These are phyloP conservation scores for Himantopus leucocephalus DNA, from an alignment of 2,113 vertebrate species.

Conservation along the genomic window DNA sequence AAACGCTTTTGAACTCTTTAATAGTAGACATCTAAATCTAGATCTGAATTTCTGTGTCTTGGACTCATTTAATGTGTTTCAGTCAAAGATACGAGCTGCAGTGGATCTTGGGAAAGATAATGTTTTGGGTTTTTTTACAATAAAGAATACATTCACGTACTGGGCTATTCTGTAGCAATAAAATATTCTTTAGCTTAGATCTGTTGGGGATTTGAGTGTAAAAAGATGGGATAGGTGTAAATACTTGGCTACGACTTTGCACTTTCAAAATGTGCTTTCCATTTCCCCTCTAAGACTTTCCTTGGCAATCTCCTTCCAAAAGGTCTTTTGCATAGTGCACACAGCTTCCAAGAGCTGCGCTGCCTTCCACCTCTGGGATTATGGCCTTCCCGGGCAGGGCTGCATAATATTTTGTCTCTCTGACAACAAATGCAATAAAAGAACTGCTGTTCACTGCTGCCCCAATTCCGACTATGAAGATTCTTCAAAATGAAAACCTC, in stretches of 20 bases:
- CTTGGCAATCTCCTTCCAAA: neutral
- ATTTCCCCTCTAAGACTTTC: neutral
- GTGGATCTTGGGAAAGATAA: neutral
- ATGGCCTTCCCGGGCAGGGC: neutral
- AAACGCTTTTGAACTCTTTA: neutral
- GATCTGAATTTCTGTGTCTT: neutral
- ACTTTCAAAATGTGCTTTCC: neutral
- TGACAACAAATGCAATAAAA: conserved; percentile 16
- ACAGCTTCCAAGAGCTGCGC: neutral
- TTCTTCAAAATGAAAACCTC: neutral
- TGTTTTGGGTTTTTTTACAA: neutral
- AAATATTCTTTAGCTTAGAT: neutral
- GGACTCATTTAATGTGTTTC: neutral
- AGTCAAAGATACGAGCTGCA: neutral
- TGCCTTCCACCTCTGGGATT: neutral
- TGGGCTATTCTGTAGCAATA: neutral
- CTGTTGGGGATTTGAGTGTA: neutral
- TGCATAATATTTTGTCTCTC: conserved; percentile 26
- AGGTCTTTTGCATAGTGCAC: neutral
- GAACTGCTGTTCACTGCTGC: neutral
- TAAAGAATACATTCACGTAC: neutral
- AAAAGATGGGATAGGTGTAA: neutral
- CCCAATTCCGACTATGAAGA: neutral
- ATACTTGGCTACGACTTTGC: neutral
- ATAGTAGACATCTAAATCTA: neutral